A percentile compares a stretch with the other conserved stretches of the same genome.
phyloP scores from a whole-genome alignment of 2,888 invertebrate species.

The Microctonus aethiopoides region DNA sequence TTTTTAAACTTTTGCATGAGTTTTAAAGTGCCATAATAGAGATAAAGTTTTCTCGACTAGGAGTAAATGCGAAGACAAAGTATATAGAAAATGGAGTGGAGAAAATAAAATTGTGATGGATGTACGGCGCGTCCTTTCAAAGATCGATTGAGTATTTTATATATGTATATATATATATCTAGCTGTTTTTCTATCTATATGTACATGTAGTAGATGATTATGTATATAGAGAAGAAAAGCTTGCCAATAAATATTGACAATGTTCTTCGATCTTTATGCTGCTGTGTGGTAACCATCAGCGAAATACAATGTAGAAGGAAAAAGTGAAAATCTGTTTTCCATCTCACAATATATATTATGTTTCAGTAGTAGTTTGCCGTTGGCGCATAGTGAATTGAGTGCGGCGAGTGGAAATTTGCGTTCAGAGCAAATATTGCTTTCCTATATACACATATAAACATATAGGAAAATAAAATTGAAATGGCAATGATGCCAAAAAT shows the following conservation, averaged over 20 bases:
- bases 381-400: background rate
- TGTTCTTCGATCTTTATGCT: background rate
- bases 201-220: no score
- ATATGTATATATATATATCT: no score
- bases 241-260: background rate
- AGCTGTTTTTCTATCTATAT: no score
- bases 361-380: background rate
- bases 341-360: background rate
- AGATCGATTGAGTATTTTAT: background rate
- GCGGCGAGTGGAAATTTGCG: background rate
- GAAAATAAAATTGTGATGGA: background rate
- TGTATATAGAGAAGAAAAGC: no score
- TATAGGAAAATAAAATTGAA: background rate
- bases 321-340: background rate
- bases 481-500: background rate
- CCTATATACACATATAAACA: background rate
- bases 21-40: background rate
- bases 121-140: background rate
- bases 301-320: background rate
- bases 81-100: background rate
- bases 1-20: background rate
- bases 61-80: background rate
- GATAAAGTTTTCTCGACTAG: background rate
- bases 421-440: background rate
- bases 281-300: background rate